Conservation (phyloP, 2,113 vertebrate genomes). For the Phaethornis superciliosus region DNA sequence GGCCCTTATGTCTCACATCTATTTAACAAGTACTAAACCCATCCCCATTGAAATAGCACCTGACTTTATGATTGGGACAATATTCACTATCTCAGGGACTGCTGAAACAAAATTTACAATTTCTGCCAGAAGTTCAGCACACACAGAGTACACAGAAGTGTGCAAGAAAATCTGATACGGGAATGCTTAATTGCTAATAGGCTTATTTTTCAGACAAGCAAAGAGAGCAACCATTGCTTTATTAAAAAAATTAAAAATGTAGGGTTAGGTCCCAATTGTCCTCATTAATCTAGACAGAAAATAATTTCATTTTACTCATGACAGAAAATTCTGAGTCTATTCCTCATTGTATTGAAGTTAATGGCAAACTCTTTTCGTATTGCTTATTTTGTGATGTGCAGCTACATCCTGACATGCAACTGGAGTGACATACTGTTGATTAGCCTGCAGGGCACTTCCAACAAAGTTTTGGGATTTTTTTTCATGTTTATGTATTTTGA, state of each 20-base stretch:
- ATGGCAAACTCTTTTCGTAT: not conserved
- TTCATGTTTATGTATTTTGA: not conserved
- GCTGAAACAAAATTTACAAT: not conserved
- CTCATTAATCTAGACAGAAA: slow-evolving; percentile 41
- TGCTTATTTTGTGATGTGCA: not conserved
- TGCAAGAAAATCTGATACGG: not conserved
- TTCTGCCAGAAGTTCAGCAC: not conserved
- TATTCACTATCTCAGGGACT: not conserved
- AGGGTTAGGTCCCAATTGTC: not conserved
- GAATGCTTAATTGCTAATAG: not conserved
- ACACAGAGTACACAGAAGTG: not conserved
- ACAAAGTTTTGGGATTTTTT: not conserved
- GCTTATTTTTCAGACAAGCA: slow-evolving; percentile 14
- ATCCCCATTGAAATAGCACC: not conserved
- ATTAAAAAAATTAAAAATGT: not conserved
- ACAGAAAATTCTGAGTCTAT: not conserved
- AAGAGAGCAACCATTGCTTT: slow-evolving; percentile 25
- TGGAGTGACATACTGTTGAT: not conserved
- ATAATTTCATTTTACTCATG: slow-evolving; percentile 14
- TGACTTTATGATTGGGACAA: not conserved
- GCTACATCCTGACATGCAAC: not conserved
- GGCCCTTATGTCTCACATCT: not conserved
- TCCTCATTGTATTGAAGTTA: not conserved
- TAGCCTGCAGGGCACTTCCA: not conserved
- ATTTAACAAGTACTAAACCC: not conserved